Conservation (phyloP, 2,113 vertebrate species). For the Sorex fumeus region DNA sequence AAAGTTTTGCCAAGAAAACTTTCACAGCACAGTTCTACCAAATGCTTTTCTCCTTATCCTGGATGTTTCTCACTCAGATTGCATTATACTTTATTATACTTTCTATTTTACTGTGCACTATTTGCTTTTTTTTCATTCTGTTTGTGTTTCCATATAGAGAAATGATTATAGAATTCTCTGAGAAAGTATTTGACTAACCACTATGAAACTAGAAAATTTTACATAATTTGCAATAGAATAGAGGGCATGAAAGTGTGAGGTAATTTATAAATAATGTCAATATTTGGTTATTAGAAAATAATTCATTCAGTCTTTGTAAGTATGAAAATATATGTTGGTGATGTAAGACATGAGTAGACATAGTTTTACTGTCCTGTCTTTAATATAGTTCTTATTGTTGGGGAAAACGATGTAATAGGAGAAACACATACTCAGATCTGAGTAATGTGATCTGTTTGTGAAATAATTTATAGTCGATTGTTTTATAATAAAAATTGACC, state of each 20-base stretch:
- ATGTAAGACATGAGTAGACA: neutral
- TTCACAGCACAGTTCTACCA: neutral
- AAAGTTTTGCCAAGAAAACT: neutral
- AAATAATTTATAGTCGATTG: neutral
- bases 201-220: neutral
- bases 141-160: neutral
- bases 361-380: neutral
- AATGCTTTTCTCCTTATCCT: neutral
- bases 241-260: neutral
- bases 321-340: neutral
- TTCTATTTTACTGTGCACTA: neutral
- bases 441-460: neutral
- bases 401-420: neutral
- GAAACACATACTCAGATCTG: accelerated
- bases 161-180: neutral
- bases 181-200: neutral
- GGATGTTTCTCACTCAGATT: neutral
- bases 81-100: neutral
- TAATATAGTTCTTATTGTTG: neutral
- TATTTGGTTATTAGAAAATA: neutral
- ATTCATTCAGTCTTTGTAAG: neutral
- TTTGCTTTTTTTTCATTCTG: neutral
- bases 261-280: neutral
- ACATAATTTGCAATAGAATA: slow-evolving; percentile 4
- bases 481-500: neutral